Conservation (phyloP, 1,140 invertebrate species). For the Parasteatoda tepidariorum region DNA sequence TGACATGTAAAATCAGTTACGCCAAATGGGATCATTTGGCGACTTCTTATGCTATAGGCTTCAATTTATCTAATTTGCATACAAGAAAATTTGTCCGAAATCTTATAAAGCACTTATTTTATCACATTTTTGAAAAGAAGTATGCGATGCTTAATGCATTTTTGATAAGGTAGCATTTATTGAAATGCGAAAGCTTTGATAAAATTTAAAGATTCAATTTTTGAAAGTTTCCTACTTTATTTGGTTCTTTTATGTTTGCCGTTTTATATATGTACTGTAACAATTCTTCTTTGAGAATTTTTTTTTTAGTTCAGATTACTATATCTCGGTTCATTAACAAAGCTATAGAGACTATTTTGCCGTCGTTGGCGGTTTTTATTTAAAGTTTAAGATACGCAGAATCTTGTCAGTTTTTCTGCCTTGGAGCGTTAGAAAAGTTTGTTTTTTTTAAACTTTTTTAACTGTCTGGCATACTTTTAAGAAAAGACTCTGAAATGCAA, state of each 20-base stretch:
- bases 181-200: not conserved
- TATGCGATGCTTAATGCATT: not conserved
- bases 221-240: not conserved
- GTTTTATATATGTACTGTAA: not conserved
- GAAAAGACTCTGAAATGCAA: not conserved
- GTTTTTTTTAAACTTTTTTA: not conserved
- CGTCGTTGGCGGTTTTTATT: slow-evolving; percentile 5
- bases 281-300: not conserved
- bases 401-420: slow-evolving; percentile 13
- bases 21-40: not conserved
- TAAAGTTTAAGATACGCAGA: not conserved
- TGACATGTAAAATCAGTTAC: slow-evolving; percentile 20
- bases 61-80: not conserved
- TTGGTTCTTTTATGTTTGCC: slow-evolving; percentile 8
- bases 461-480: not conserved
- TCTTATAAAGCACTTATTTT: not conserved
- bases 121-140: not conserved
- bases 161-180: not conserved
- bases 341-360: slow-evolving; percentile 16
- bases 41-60: not conserved
- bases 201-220: not conserved
- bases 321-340: slow-evolving; percentile 38
- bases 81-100: not conserved
- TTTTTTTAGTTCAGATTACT: not conserved
- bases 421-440: not conserved